Base-by-base conservation (phyloP, 1,140 invertebrate species). In the Drosophila miranda region DNA sequence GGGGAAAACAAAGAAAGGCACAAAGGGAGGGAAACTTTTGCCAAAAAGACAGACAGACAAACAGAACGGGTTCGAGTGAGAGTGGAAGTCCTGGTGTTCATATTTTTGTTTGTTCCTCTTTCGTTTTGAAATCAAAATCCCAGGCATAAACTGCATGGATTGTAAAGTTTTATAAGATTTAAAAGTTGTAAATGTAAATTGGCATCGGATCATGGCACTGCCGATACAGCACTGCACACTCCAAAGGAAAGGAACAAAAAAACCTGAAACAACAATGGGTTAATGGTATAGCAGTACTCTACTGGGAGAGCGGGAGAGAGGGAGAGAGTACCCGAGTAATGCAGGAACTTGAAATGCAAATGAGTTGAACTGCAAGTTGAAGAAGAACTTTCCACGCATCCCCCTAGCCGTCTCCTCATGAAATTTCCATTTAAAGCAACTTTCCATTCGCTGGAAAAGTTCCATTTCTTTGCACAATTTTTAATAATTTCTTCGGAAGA, bases 91-190 rank as follows among this genome's bases (percentile, higher is more conserved):
- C 23, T 26, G 23, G 45, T 70, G 68, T 69, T 69, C 66, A 69
- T 69, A 69, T 69, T 69, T 38, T 69, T 69, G 66, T 56, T 68
- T 69, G 66, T 44, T 69, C 19, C 63, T 44, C 64, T 68, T 68
- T 69, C 68, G 66, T 68, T 69, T 69, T 69, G 11, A 38, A 78
- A 80, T 79, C 62, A 64, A 84, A 76, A 55, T 63, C 64, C 66
- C 66, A 68, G 34, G 66, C 66, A 69, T 69, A 69, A 76, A 69
- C 59, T 64, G 62, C 55, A 80, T 62, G 68, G 81, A 74, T 77
- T 75, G 71, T 63, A 61, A 76, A 79, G 76, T 80, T 77, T 66
- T 74, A 74, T 44, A 68, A 80, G 81, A 78, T 70, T 78, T 62
- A 70, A 84, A 69, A 77, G 62, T 84, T 76, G 57, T 63, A 70